Evolutionary conservation across 1,140 invertebrate genomes (phyloP).

Genomic region (Marisa cornuarietis): DNA sequence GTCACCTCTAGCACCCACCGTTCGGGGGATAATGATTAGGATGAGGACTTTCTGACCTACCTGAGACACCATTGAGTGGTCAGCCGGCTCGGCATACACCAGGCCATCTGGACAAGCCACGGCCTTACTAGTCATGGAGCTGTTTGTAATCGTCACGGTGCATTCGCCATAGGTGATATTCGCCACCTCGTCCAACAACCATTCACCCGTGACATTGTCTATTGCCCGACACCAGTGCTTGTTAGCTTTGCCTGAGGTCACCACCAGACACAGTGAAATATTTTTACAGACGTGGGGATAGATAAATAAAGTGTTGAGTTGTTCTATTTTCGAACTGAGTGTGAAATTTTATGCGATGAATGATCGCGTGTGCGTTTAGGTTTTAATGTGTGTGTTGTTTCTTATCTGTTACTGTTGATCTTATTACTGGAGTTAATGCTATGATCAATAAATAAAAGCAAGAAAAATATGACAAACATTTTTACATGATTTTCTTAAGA

Average conservation of each 20-base stretch:
- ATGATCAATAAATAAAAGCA: too few relatives aligned
- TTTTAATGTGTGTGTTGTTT: too few relatives aligned
- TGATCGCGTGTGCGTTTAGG: not conserved
- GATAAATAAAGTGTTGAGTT: too few relatives aligned
- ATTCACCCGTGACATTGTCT: not conserved
- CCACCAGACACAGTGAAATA: too few relatives aligned
- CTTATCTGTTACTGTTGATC: too few relatives aligned
- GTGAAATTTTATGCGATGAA: too few relatives aligned
- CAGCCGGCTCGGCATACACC: slow-evolving; percentile 10
- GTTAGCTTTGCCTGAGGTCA: slow-evolving; percentile 2
- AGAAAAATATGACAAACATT: too few relatives aligned
- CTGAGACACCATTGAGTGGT: slow-evolving; percentile 14
- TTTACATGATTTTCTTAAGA: too few relatives aligned
- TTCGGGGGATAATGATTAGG: not conserved
- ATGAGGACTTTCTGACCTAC: not conserved
- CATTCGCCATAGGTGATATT: slow-evolving; percentile 14
- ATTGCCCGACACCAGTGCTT: slow-evolving; percentile 5
- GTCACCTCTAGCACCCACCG: not conserved
- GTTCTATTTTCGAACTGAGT: too few relatives aligned
- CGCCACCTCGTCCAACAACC: not conserved
- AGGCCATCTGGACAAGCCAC: slow-evolving; percentile 1
- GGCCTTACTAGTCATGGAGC: not conserved
- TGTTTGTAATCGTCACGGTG: slow-evolving; percentile 14
- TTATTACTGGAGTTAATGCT: too few relatives aligned
- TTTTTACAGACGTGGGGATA: not conserved